A percentile compares a stretch with the other conserved stretches of the same genome.
These are phyloP conservation scores for Scolopax rusticola DNA, from an alignment of 2,797 vertebrate genomes.

Conservation along the genomic window DNA sequence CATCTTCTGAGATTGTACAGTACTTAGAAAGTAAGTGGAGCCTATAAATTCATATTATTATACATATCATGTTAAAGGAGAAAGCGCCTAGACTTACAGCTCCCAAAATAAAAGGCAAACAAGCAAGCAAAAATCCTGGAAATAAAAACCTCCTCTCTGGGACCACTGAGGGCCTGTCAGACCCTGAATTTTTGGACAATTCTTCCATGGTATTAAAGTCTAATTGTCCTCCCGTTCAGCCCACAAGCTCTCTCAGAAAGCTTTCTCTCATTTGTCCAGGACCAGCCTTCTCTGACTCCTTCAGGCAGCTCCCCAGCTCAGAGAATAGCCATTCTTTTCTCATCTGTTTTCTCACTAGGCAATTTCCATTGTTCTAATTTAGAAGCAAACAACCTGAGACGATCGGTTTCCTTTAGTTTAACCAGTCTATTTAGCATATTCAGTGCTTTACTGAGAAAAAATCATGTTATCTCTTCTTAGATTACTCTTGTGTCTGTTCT, in stretches of 20 bases:
- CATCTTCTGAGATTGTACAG: background rate
- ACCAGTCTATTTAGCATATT: background rate
- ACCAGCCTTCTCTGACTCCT: background rate
- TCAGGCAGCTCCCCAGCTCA: background rate
- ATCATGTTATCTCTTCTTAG: background rate
- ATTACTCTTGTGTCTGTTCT: background rate
- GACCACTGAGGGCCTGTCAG: fast-evolving
- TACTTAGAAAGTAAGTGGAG: background rate
- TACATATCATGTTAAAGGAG: background rate
- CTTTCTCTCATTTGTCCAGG: background rate
- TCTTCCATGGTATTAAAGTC: background rate
- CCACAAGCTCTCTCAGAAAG: background rate
- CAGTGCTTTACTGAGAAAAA: background rate
- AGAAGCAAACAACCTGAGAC: background rate
- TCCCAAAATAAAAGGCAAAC: background rate
- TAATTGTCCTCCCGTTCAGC: background rate
- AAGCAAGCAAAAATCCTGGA: background rate
- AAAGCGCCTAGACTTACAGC: background rate
- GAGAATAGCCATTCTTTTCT: background rate
- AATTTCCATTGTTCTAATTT: background rate
- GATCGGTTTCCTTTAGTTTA: background rate
- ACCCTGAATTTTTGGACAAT: background rate
- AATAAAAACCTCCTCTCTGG: background rate
- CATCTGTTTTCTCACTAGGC: background rate
- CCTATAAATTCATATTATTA: background rate